A percentile compares a stretch with the other conserved stretches of the same genome.
Evolutionary conservation across 92 coral and sea anemone species (phyloP).

Genomic region (Epizoanthus scotinus): DNA sequence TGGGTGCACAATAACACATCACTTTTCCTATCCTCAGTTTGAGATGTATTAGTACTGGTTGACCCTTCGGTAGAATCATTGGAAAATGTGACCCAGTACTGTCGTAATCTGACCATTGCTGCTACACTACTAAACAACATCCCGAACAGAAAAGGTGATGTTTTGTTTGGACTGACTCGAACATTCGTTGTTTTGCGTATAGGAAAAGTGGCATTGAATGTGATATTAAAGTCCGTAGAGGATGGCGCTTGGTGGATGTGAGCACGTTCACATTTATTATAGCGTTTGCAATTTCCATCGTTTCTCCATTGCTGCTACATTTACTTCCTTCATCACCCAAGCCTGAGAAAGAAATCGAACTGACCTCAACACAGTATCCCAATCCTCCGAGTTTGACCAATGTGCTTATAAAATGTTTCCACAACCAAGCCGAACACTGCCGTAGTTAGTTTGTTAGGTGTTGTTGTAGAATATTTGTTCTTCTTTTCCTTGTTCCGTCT

Average conservation of each 20-base stretch:
- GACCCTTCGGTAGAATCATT: no score
- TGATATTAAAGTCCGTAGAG: background rate
- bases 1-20: no score
- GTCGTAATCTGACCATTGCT: no score
- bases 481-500: background rate
- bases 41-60: no score
- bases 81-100: no score
- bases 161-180: background rate
- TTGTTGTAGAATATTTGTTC: background rate
- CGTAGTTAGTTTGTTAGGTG: background rate
- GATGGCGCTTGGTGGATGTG: background rate
- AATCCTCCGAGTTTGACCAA: slow-evolving; percentile 7
- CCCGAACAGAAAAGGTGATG: background rate
- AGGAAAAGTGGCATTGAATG: background rate
- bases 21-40: no score
- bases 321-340: background rate
- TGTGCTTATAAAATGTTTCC: background rate
- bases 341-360: background rate
- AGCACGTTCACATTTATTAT: background rate
- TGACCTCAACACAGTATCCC: background rate
- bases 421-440: background rate
- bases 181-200: background rate
- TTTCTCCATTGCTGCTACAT: background rate
- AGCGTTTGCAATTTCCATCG: background rate
- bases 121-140: no score